phyloP scores from a whole-genome alignment of 92 coral and sea anemone species.

The Micromussa lordhowensis region DNA sequence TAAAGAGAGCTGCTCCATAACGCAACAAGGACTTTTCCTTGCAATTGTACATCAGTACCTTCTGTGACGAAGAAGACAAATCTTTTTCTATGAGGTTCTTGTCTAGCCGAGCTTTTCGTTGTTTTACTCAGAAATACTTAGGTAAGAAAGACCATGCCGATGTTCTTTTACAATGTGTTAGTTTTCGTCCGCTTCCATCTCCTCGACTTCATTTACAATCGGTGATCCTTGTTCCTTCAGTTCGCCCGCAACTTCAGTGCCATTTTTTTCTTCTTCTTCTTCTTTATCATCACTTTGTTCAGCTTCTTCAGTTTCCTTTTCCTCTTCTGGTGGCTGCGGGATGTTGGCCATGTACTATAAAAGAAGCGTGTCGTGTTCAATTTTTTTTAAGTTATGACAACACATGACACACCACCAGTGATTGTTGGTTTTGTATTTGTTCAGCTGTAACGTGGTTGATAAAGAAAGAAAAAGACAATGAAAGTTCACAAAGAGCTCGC shows the following conservation, averaged over 20 bases:
- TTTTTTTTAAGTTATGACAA: background rate
- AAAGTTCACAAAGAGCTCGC: background rate
- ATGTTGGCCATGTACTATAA: slow-evolving; percentile 76
- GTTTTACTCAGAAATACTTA: background rate
- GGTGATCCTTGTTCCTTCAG: slow-evolving; percentile 80
- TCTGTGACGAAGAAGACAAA: background rate
- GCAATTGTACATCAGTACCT: background rate
- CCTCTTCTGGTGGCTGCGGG: slow-evolving; percentile 92
- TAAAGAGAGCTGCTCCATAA: background rate
- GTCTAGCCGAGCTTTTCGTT: background rate
- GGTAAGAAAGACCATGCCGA: background rate
- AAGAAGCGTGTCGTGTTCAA: background rate
- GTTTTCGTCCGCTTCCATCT: slow-evolving; percentile 41
- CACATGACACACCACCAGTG: background rate
- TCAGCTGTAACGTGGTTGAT: background rate
- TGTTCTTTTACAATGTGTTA: background rate
- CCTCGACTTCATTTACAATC: slow-evolving; percentile 87
- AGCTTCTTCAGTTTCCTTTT: slow-evolving; percentile 52
- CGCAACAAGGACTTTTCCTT: background rate
- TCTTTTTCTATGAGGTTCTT: background rate
- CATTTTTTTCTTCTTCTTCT: slow-evolving; percentile 33
- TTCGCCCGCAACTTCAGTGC: slow-evolving; percentile 11
- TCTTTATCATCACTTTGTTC: slow-evolving; percentile 50
- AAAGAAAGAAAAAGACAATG: too few relatives aligned
- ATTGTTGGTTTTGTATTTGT: background rate